Evolutionary conservation across 2,797 vertebrate species (phyloP).

Genomic region (Neosilurus hyrtlii): DNA sequence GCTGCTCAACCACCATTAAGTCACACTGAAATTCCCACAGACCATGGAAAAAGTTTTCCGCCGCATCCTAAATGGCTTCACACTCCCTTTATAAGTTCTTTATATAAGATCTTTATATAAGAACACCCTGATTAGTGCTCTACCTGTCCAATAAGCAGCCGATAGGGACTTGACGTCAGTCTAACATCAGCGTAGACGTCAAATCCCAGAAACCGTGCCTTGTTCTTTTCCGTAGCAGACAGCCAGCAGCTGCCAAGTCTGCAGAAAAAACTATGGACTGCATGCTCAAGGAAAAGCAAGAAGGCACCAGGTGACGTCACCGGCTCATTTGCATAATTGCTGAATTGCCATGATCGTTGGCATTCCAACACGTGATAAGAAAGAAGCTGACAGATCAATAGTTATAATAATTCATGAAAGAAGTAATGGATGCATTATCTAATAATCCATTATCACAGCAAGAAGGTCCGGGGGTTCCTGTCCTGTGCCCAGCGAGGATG

Average conservation of each 20-base stretch:
- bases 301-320: not conserved
- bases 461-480: too few relatives aligned
- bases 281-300: not conserved
- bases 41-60: conserved; percentile 31
- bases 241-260: not conserved
- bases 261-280: not conserved
- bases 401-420: too few relatives aligned
- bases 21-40: conserved; percentile 27
- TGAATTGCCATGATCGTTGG: not conserved
- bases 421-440: too few relatives aligned
- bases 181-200: conserved; percentile 7
- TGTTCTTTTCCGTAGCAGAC: not conserved
- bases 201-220: conserved; percentile 15
- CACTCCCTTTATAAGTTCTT: conserved; percentile 9
- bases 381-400: too few relatives aligned
- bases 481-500: too few relatives aligned
- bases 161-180: conserved; percentile 4
- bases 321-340: not conserved
- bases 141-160: conserved; percentile 24
- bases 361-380: not conserved
- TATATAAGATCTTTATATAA: not conserved
- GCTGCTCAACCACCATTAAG: conserved; percentile 36
- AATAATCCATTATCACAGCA: too few relatives aligned
- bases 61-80: conserved; percentile 17
- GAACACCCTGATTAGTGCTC: conserved; percentile 3